A percentile compares a stretch with the other conserved stretches of the same genome.
Evolutionary conservation across 1,140 invertebrate species (phyloP).

Genomic region (Lordiphosa clarofinis): DNA sequence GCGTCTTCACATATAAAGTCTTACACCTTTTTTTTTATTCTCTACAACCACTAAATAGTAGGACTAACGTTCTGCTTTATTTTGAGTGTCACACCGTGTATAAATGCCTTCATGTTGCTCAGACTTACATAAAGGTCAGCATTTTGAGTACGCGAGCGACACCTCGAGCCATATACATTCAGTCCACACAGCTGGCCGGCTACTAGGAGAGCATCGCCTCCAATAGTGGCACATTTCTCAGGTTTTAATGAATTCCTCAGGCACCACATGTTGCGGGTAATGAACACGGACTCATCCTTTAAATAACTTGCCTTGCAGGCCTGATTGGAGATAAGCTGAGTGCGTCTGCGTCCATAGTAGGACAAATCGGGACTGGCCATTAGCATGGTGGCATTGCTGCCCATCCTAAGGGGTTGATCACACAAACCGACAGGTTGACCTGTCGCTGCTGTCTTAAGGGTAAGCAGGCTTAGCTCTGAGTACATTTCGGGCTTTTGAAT

Average conservation of each 20-base stretch:
- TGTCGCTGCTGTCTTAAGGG: not conserved
- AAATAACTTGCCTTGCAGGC: conserved; percentile 14
- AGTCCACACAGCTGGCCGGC: conserved; percentile 13
- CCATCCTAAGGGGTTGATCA: not conserved
- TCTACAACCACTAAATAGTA: no score
- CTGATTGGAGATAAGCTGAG: conserved; percentile 15
- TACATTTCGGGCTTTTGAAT: not conserved
- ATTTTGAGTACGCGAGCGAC: conserved; percentile 3
- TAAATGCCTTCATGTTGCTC: not conserved
- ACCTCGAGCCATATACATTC: conserved; percentile 25
- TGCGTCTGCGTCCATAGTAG: conserved; percentile 17
- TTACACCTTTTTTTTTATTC: no score
- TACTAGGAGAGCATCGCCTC: conserved; percentile 16
- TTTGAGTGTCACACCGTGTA: conserved; percentile 6
- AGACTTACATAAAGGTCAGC: conserved; percentile 25
- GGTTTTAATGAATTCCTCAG: conserved; percentile 10
- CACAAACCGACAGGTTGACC: conserved; percentile 5
- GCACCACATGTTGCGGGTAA: conserved; percentile 26
- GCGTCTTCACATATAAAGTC: no score
- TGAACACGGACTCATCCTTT: conserved; percentile 9
- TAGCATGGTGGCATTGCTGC: conserved; percentile 17
- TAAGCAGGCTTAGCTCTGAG: conserved; percentile 10
- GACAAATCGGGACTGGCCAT: conserved; percentile 25
- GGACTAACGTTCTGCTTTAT: no score
- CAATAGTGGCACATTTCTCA: conserved; percentile 13